Evolutionary conservation across 2,888 invertebrate species (phyloP), one percentile per base, ranked within the genome.

Genomic region (Lepidochitona cinerea): DNA sequence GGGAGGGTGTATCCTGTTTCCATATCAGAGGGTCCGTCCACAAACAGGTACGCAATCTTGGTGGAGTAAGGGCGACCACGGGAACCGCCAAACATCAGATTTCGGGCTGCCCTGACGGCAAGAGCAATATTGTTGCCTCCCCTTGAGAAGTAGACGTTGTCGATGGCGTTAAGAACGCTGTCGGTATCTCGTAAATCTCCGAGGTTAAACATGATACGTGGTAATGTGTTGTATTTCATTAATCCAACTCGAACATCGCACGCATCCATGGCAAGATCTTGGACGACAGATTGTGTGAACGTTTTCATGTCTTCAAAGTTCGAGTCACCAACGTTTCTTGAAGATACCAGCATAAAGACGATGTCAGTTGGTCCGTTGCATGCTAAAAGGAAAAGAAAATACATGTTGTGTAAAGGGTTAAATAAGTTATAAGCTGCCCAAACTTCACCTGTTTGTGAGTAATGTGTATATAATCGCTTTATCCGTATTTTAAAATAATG

Each of bases 161-260:
- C 81, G 35, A 86, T 75, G 9, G 85, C 84, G 35, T 81, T 70
- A 49, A 80, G 75, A 66, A 86, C 79, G 1, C 84, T 80, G 41
- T 84, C 85, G 1, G 83, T 83, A 68, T 83, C 84, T 0, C 68
- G 70, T 68, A 76, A 77, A 26, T 69, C 70, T 68, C 85, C 83
- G 32, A 89, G 79, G 35, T 77, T 75, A 69, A 86, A 85, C 75
- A 87, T 85, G 2, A 89, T 77, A 81, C 83, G 83, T 7, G 88
- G 83, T 9, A 81, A 79, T 1, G 88, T 88, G 72, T 87, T 89
- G 83, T 87, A 89, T 73, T 88, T 87, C 78, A 88, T 82, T 49
- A 87, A 82, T 32, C 86, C 87, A 18, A 88, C 75, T 37, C 82
- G 77, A 72, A 88, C 83, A 52, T 83, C 79, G 75, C 86, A 86